A percentile compares a stretch with the other conserved stretches of the same genome.
phyloP scores from a whole-genome alignment of 2,888 invertebrate genomes.

The Noctua fimbriata region DNA sequence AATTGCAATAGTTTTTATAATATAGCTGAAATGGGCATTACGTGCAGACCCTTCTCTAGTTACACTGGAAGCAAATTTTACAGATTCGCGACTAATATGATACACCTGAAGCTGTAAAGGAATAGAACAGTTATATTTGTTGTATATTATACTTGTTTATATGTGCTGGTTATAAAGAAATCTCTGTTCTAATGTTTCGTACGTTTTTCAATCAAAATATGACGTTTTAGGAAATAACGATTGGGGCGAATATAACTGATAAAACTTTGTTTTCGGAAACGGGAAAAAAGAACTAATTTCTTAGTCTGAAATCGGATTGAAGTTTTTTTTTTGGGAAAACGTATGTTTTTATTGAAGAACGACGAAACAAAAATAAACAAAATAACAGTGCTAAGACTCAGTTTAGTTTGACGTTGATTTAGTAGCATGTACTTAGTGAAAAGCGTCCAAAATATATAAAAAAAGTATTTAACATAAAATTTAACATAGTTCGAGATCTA shows the following conservation, averaged over 20 bases:
- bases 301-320: neutral
- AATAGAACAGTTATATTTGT: constrained; percentile 75
- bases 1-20: neutral
- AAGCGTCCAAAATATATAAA: constrained; percentile 79
- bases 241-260: neutral
- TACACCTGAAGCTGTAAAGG: constrained; percentile 73
- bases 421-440: constrained; percentile 82
- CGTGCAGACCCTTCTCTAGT: neutral
- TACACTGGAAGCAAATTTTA: constrained; percentile 43
- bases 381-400: constrained; percentile 54
- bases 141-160: constrained; percentile 48
- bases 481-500: constrained; percentile 58
- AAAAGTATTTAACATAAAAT: constrained; percentile 40
- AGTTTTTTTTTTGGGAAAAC: neutral
- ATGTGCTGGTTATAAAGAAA: constrained; percentile 49
- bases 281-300: neutral
- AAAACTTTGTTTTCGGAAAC: neutral
- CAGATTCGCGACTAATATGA: constrained; percentile 56
- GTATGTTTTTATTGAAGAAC: constrained; percentile 38
- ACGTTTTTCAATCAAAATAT: constrained; percentile 32
- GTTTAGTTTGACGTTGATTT: constrained; percentile 72
- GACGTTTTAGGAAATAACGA: neutral
- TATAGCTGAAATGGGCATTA: neutral
- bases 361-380: constrained; percentile 20
- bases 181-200: constrained; percentile 39